A percentile compares a stretch with the other conserved stretches of the same genome.
Conservation (phyloP, 53 echinoderm and acorn worm genomes). For the Paracentrotus lividus region DNA sequence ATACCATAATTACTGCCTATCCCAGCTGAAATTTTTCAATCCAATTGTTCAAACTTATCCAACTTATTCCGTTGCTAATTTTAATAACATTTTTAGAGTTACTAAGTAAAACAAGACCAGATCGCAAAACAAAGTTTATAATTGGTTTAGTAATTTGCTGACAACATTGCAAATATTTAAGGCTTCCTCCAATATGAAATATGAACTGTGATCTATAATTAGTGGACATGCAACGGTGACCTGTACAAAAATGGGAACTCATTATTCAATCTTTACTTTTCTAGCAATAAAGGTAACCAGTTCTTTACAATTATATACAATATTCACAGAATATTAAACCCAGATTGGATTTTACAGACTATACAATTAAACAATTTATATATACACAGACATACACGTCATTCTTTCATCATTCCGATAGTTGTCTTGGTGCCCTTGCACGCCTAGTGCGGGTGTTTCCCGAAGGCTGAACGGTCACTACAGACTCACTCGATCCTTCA, state of each 20-base stretch:
- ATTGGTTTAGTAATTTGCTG: too few species aligned
- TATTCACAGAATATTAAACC: neutral
- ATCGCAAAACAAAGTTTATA: too few species aligned
- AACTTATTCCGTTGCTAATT: too few species aligned
- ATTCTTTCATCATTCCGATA: constrained; percentile 85
- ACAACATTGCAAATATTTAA: neutral
- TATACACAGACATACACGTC: neutral
- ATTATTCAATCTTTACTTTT: neutral
- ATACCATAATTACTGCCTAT: too few species aligned
- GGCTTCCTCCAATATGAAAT: neutral
- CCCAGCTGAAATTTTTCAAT: too few species aligned
- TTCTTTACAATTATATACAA: neutral
- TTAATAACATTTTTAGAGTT: too few species aligned
- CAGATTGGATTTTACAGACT: neutral
- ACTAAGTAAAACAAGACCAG: too few species aligned
- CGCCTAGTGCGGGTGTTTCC: constrained; percentile 82
- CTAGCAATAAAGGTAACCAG: neutral
- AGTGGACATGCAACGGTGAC: neutral
- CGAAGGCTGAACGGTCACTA: constrained; percentile 12
- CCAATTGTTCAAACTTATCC: too few species aligned
- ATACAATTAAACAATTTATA: neutral
- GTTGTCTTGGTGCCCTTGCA: constrained; percentile 82
- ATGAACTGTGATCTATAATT: neutral
- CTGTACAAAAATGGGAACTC: neutral
- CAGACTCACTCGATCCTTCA: constrained; percentile 7